These are phyloP conservation scores for Labrus mixtus DNA, from an alignment of 2,113 vertebrate species.

Conservation along the genomic window DNA sequence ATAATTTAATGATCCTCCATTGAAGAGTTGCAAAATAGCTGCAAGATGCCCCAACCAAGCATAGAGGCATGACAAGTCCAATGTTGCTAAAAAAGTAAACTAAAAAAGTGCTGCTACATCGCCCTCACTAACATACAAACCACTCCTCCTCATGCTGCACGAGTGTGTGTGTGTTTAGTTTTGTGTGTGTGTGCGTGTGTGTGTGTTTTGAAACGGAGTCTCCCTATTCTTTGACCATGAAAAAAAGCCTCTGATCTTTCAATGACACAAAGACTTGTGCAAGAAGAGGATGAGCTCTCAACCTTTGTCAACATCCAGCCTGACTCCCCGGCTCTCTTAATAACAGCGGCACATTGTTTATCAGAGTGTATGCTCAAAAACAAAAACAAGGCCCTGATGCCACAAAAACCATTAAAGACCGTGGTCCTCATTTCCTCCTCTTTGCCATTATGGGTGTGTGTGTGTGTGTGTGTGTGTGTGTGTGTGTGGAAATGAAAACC, in stretches of 20 bases:
- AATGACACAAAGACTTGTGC: slow-evolving; percentile 61
- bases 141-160: slow-evolving; percentile 42
- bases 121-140: slow-evolving; percentile 45
- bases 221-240: slow-evolving; percentile 45
- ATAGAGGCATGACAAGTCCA: slow-evolving; percentile 37
- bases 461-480: slow-evolving; percentile 81
- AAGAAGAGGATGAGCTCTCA: slow-evolving; percentile 52
- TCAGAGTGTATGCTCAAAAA: slow-evolving; percentile 48
- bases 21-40: slow-evolving; percentile 39
- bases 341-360: slow-evolving; percentile 57
- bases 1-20: slow-evolving; percentile 4
- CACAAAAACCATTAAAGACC: slow-evolving; percentile 59
- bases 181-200: slow-evolving; percentile 15
- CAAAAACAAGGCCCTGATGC: slow-evolving; percentile 31
- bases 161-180: slow-evolving; percentile 10
- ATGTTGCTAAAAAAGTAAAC: slow-evolving; percentile 40
- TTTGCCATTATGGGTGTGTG: slow-evolving; percentile 81
- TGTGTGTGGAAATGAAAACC: slow-evolving; percentile 87
- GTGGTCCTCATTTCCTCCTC: slow-evolving; percentile 79
- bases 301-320: slow-evolving; percentile 59
- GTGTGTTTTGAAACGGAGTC: slow-evolving; percentile 48
- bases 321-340: slow-evolving; percentile 37
- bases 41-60: slow-evolving; percentile 54
- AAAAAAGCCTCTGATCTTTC: slow-evolving; percentile 73
- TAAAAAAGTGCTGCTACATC: slow-evolving; percentile 40